Evolutionary conservation across 1,140 invertebrate species (phyloP).

Genomic region (Drosophila guanche): DNA sequence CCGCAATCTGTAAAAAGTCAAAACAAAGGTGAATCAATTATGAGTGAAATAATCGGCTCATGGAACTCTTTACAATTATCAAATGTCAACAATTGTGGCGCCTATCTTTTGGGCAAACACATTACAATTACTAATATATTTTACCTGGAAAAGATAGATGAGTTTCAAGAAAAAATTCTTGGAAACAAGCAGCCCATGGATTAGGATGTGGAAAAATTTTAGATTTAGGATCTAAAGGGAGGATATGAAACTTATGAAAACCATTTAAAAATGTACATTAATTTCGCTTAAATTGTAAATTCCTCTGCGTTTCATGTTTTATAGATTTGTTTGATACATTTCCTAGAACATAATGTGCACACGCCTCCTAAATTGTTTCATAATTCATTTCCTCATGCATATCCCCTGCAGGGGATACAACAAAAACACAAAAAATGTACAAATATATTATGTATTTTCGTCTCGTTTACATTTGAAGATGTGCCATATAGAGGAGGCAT

Average conservation of each 20-base stretch:
- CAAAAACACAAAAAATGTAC: slow-evolving; percentile 11
- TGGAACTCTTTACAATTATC: slow-evolving; percentile 13
- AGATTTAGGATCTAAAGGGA: no score
- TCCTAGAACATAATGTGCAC: background rate
- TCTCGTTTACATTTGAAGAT: slow-evolving; percentile 46
- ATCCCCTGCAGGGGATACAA: slow-evolving; percentile 1
- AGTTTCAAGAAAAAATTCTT: background rate
- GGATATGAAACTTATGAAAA: no score
- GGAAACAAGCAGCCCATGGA: no score
- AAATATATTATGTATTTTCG: slow-evolving; percentile 37
- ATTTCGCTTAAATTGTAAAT: no score
- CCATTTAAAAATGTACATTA: no score
- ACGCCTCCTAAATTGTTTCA: slow-evolving; percentile 9
- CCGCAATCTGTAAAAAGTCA: background rate
- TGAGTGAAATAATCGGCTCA: slow-evolving; percentile 12
- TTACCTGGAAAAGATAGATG: slow-evolving; percentile 14
- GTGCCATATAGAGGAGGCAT: slow-evolving; percentile 34
- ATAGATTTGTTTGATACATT: background rate
- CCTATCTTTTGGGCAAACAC: background rate
- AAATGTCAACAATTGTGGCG: background rate
- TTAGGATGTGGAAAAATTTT: no score
- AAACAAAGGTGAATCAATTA: slow-evolving; percentile 6
- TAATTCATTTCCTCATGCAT: slow-evolving; percentile 27
- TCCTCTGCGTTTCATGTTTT: no score
- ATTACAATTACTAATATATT: slow-evolving; percentile 30